Base-by-base conservation (phyloP, 2,888 invertebrate genomes). In the Sesamia inferens region DNA sequence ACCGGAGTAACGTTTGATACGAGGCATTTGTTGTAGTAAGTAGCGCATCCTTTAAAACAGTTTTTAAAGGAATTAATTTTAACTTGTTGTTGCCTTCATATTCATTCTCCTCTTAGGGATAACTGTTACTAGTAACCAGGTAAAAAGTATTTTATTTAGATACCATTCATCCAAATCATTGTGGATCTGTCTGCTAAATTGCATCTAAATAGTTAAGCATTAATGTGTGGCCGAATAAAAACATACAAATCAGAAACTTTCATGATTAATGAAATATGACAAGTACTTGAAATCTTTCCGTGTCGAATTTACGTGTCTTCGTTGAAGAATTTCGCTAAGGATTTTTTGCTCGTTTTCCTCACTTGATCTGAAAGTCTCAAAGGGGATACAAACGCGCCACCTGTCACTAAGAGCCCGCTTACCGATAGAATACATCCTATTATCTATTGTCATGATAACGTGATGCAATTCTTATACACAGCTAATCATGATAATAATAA, bases 281-380 rank as follows among this genome's bases (percentile, higher is more conserved):
- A n/a, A n/a, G n/a, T n/a, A n/a, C n/a, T 42, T 19, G 22, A 65
- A 76, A 76, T 54, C 5, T 59, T 65, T 59, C 54, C 42, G 62
- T n/a, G n/a, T n/a, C n/a, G n/a, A n/a, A 61, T 55, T 66, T 81
- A n/a, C 55, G 24, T 63, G 13, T 44, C 1, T 19, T 31, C 14
- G n/a, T 24, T 24, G 16, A 71, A 57, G 47, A 67, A 64, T 75
- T 64, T n/a, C 1, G 19, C 57, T 31, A 68, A 62, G 31, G 16
- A 51, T 51, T 74, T 61, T 48, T 55, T 55, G 5, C 48, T 1
- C 48, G 24, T 80, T 81, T 81, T 61, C 58, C 63, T 58, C 55
- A 81, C 66, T 81, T 76, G 62, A 81, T 79, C 62, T 70, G 70
- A 51, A 80, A 48, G 58, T 77, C 77, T 79, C 79, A 57, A 64